Evolutionary conservation across 2,888 invertebrate genomes (phyloP).

Genomic region (Anthophora plumipes): DNA sequence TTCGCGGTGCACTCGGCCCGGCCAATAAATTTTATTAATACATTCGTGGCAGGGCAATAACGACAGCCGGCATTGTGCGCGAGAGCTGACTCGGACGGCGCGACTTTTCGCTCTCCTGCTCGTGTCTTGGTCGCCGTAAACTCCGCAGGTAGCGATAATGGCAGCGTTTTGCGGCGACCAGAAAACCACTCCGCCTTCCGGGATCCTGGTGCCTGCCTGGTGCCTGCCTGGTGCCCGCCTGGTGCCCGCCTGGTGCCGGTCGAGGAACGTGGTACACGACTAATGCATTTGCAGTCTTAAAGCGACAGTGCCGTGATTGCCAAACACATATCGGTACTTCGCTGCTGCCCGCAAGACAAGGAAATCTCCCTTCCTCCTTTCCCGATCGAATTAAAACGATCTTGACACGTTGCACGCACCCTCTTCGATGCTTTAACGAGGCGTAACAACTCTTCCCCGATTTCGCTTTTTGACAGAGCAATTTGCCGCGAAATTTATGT

Average conservation of each 20-base stretch:
- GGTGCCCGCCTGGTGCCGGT: conserved; percentile 60
- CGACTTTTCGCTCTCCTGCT: conserved; percentile 34
- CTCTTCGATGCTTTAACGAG: background rate
- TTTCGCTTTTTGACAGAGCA: background rate
- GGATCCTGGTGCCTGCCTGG: conserved; percentile 67
- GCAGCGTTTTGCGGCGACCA: conserved; percentile 73
- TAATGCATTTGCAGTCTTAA: conserved; percentile 69
- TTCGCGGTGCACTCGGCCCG: conserved; percentile 73
- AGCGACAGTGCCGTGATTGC: conserved; percentile 66
- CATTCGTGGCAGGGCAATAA: conserved; percentile 80
- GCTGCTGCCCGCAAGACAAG: conserved; percentile 16
- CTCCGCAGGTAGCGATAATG: conserved; percentile 74
- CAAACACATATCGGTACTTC: conserved; percentile 63
- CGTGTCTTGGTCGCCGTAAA: conserved; percentile 72
- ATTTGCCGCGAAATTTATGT: conserved; percentile 29
- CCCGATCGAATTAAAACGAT: conserved; percentile 33
- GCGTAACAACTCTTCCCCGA: background rate
- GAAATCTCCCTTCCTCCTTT: conserved; percentile 43
- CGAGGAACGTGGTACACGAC: conserved; percentile 66
- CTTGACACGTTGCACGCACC: background rate
- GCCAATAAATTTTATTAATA: conserved; percentile 83
- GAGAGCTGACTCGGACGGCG: conserved; percentile 30
- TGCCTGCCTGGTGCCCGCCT: too few species aligned
- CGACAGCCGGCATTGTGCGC: conserved; percentile 74
- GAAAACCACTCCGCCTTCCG: conserved; percentile 74